These are phyloP conservation scores for Ormia ochracea DNA, from an alignment of 2,888 invertebrate genomes.

Conservation along the genomic window DNA sequence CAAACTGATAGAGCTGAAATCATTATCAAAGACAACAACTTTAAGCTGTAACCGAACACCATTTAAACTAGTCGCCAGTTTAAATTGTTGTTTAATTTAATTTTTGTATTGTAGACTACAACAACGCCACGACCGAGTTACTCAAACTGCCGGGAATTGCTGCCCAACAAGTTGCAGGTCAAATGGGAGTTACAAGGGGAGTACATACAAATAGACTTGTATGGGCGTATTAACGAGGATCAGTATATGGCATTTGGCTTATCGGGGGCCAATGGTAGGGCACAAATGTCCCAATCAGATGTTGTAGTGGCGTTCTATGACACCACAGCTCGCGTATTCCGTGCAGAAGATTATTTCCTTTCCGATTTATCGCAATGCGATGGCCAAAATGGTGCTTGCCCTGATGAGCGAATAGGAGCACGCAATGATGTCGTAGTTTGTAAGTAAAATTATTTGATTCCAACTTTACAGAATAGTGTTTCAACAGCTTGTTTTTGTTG, in stretches of 20 bases:
- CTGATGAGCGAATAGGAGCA: slow-evolving; percentile 88
- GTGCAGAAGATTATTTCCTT: slow-evolving; percentile 90
- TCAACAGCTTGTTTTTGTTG: background rate
- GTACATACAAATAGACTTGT: slow-evolving; percentile 85
- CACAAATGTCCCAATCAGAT: slow-evolving; percentile 89
- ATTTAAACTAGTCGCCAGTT: background rate
- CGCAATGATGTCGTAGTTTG: slow-evolving; percentile 85
- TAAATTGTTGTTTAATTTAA: too few species aligned
- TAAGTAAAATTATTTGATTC: slow-evolving; percentile 67
- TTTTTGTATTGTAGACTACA: slow-evolving; percentile 82
- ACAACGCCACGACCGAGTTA: slow-evolving; percentile 83
- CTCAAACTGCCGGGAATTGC: slow-evolving; percentile 89
- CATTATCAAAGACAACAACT: slow-evolving; percentile 30
- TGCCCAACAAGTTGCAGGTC: slow-evolving; percentile 89
- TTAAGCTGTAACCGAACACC: background rate
- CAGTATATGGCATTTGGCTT: slow-evolving; percentile 93
- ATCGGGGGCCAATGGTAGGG: slow-evolving; percentile 85
- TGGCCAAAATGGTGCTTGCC: slow-evolving; percentile 89
- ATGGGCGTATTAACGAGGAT: slow-evolving; percentile 87
- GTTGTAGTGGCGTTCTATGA: slow-evolving; percentile 89
- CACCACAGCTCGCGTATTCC: slow-evolving; percentile 79
- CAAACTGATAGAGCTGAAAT: slow-evolving; percentile 6
- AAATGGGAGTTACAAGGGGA: slow-evolving; percentile 90
- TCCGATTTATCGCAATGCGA: slow-evolving; percentile 89
- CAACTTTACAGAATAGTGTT: too few species aligned